Evolutionary conservation across 2,888 invertebrate species (phyloP).

Genomic region (Steromphala cineraria): DNA sequence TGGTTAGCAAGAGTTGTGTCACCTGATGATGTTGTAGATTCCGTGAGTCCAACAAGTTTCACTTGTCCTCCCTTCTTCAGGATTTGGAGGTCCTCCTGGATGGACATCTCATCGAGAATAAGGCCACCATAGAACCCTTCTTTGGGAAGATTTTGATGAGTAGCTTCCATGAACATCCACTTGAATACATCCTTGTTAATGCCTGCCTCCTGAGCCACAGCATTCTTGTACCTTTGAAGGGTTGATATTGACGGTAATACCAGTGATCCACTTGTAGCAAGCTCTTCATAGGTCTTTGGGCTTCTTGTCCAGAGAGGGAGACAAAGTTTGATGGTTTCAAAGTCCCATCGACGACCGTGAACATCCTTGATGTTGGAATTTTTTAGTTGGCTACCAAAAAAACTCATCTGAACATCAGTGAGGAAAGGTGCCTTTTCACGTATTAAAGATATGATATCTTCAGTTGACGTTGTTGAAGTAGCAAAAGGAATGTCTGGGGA

Average conservation of each 20-base stretch:
- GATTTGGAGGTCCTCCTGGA: conserved; percentile 42
- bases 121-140: conserved; percentile 41
- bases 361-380: no score
- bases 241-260: conserved; percentile 34
- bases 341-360: conserved; percentile 29
- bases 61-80: conserved; percentile 28
- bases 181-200: conserved; percentile 36
- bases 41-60: conserved; percentile 35
- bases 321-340: conserved; percentile 37
- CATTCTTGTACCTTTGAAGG: conserved; percentile 33
- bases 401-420: no score
- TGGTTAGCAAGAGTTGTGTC: conserved; percentile 34
- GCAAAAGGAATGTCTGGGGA: no score
- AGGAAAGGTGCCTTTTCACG: no score
- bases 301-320: conserved; percentile 35
- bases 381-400: no score
- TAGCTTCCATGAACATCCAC: conserved; percentile 44
- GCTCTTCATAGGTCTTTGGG: conserved; percentile 33
- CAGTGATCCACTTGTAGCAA: conserved; percentile 28
- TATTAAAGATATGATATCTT: no score
- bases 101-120: conserved; percentile 45
- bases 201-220: conserved; percentile 35
- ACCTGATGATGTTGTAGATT: neutral
- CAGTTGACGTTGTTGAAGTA: no score
- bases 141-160: conserved; percentile 26